phyloP scores from a whole-genome alignment of 2,113 vertebrate species.

The Puffinus mauretanicus region DNA sequence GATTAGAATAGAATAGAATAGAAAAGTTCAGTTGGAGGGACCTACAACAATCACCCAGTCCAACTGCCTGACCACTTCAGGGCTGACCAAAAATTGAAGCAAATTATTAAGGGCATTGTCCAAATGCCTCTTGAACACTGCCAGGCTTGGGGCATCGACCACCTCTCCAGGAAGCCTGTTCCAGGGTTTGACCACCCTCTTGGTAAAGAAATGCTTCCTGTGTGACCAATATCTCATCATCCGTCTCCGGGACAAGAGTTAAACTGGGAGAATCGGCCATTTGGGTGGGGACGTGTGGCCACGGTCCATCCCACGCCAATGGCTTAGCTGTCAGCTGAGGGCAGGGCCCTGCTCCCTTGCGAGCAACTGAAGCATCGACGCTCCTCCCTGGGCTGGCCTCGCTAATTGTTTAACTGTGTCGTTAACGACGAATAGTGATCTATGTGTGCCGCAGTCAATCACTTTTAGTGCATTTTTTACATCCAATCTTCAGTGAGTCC shows the following conservation, averaged over 20 bases:
- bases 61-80: neutral
- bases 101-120: too few species aligned
- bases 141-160: neutral
- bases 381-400: neutral
- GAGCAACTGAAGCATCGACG: rapidly evolving
- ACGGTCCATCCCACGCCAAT: rapidly evolving
- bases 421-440: neutral
- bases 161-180: neutral
- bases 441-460: neutral
- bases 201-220: neutral
- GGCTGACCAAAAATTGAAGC: neutral
- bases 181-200: neutral
- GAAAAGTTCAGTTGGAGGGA: neutral
- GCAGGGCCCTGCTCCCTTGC: neutral
- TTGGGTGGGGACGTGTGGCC: neutral
- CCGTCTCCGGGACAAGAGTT: neutral
- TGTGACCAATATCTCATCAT: too few species aligned
- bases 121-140: neutral
- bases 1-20: neutral
- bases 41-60: neutral
- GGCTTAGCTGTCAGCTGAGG: neutral
- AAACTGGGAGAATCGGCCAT: neutral
- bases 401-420: neutral
- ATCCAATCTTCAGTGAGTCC: neutral
- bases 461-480: neutral